Base-by-base conservation (phyloP, 2,797 vertebrate genomes). In the Bradypus variegatus region DNA sequence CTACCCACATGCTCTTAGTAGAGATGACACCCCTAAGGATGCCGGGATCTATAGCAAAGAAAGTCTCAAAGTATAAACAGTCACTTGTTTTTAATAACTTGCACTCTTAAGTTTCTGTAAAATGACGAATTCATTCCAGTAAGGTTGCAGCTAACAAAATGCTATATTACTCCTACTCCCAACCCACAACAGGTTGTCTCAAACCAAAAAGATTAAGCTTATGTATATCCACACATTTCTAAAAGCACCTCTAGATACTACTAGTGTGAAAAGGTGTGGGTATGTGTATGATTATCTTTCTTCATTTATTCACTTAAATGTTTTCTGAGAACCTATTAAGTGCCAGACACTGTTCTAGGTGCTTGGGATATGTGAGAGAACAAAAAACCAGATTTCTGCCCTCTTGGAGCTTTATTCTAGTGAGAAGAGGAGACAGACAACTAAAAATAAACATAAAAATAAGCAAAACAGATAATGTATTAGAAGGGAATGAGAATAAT, bases 31-130 rank as follows among this genome's bases (percentile, higher is more conserved):
- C 67, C 65, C 58, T 64, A 80, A 58, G 75, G 76, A 82, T 58
- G 27, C 81, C 80, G 65, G 58, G 75, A 78, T 29, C 21, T 38
- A 60, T 41, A 60, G 38, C 33, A 91, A 91, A 75, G 64, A 88
- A 87, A 90, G 60, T 38, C 62, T 87, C 41, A 92, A 67, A 14
- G 45, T 29, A 38, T 23, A 64, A 0, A 41, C 0, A 41, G 33
- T 62, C 79, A 29, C 38, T 62, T 88, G 48, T 89, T 91, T 88
- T 85, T 77, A 83, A 60, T 14, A 90, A 73, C 14, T 64, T 58
- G 25, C 29, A 31, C 58, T 94, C 72, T 86, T 84, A n/a, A 67
- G 21, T 69, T 92, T 91, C 55, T 72, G 62, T 41, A 86, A 94
- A 95, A 81, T 76, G 45, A 76, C 36, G 70, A 60, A 36, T 73